Conservation (phyloP, 1,140 invertebrate species). For the Mya arenaria region DNA sequence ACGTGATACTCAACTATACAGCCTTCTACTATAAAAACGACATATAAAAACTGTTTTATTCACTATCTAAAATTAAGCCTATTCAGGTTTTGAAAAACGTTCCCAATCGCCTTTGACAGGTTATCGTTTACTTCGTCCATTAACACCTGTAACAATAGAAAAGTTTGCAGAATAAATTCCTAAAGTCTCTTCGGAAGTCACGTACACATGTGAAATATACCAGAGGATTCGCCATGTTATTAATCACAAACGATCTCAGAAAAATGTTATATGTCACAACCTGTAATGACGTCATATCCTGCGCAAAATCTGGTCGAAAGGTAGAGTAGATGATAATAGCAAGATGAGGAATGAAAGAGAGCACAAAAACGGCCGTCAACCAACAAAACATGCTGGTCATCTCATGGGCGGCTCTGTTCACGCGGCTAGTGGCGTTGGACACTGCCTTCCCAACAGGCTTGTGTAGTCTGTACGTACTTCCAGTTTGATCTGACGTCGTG, state of each 20-base stretch:
- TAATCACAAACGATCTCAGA: constrained; percentile 68
- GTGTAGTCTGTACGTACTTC: background rate
- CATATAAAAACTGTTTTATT: no score
- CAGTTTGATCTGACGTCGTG: background rate
- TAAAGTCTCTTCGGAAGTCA: constrained; percentile 7
- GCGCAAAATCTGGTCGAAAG: constrained; percentile 31
- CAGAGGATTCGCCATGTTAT: constrained; percentile 68
- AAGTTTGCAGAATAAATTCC: background rate
- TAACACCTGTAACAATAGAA: background rate
- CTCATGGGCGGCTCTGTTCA: background rate
- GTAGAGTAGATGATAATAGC: constrained; percentile 54
- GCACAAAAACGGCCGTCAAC: constrained; percentile 62
- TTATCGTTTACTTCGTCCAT: no score
- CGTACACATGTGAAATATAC: constrained; percentile 53
- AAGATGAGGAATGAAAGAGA: constrained; percentile 66
- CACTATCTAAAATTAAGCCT: no score
- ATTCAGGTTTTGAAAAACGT: no score
- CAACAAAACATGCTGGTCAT: constrained; percentile 63
- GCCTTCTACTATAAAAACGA: no score
- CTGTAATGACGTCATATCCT: constrained; percentile 11
- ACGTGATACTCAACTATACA: no score
- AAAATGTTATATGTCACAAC: constrained; percentile 51
- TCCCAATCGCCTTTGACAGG: no score
- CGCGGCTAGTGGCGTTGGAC: background rate
- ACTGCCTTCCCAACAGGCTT: background rate